A percentile compares a stretch with the other conserved stretches of the same genome.
Evolutionary conservation across 2,797 vertebrate genomes (phyloP).

Genomic region (Orestias chungarensis): DNA sequence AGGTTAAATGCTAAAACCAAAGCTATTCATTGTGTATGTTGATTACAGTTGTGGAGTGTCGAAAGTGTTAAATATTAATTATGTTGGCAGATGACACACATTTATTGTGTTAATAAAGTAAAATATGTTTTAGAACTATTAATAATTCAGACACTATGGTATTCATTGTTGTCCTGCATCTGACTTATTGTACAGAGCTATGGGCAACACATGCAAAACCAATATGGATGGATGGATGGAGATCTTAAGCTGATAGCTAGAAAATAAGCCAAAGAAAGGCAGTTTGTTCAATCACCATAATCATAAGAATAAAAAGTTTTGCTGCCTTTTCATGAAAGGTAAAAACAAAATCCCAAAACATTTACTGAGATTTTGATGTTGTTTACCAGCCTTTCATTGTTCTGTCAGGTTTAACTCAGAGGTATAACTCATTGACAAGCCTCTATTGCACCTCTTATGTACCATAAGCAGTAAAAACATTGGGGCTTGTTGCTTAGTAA

Average conservation of each 20-base stretch:
- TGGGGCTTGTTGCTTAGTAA: constrained; percentile 72
- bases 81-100: too few relatives aligned
- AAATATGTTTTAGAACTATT: too few relatives aligned
- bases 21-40: too few relatives aligned
- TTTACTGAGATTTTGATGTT: background rate
- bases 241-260: background rate
- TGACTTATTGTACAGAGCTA: too few relatives aligned
- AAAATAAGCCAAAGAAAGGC: background rate
- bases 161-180: too few relatives aligned
- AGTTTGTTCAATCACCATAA: background rate
- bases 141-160: too few relatives aligned
- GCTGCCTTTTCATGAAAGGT: background rate
- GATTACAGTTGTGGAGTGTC: too few relatives aligned
- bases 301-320: constrained; percentile 12
- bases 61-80: too few relatives aligned
- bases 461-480: constrained; percentile 32
- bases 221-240: too few relatives aligned
- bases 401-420: constrained; percentile 25
- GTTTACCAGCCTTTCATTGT: constrained; percentile 8
- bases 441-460: constrained; percentile 26
- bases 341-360: background rate
- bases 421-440: constrained; percentile 15
- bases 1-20: too few relatives aligned
- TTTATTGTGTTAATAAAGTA: too few relatives aligned
- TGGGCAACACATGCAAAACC: too few relatives aligned